phyloP scores from a whole-genome alignment of 2,113 vertebrate species.

The Aspidoscelis tigris region DNA sequence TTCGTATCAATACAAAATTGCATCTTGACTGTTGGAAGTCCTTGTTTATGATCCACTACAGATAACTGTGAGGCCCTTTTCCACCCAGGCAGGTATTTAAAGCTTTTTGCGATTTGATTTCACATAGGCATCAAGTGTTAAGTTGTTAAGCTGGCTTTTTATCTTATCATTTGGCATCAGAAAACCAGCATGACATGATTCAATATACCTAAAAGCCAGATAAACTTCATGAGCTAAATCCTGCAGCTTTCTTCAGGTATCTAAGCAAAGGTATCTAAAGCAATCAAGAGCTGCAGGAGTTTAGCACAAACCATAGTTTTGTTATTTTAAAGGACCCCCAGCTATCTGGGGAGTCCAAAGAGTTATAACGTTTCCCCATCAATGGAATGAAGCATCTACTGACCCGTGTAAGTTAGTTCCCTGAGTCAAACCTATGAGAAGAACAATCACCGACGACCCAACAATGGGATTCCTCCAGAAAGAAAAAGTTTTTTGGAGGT shows the following conservation, averaged over 20 bases:
- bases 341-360: constrained; percentile 33
- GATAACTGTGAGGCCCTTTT: neutral
- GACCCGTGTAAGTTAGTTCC: constrained; percentile 53
- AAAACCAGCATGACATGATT: neutral
- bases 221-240: constrained; percentile 26
- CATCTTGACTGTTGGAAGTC: constrained; percentile 16
- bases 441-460: constrained; percentile 52
- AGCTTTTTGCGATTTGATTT: constrained; percentile 28
- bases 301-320: neutral
- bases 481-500: constrained; percentile 75
- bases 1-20: constrained; percentile 3
- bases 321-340: neutral
- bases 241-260: constrained; percentile 17
- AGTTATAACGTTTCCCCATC: constrained; percentile 34
- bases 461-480: constrained; percentile 64
- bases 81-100: constrained; percentile 20
- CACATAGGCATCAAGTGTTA: neutral
- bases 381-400: constrained; percentile 39
- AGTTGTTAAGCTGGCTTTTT: neutral
- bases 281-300: constrained; percentile 28
- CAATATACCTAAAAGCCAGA: constrained; percentile 34
- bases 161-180: neutral
- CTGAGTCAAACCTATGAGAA: constrained; percentile 16
- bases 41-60: neutral
- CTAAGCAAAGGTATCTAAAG: constrained; percentile 38